Base-by-base conservation (phyloP, 1,140 invertebrate genomes). In the Acromyrmex charruanus region DNA sequence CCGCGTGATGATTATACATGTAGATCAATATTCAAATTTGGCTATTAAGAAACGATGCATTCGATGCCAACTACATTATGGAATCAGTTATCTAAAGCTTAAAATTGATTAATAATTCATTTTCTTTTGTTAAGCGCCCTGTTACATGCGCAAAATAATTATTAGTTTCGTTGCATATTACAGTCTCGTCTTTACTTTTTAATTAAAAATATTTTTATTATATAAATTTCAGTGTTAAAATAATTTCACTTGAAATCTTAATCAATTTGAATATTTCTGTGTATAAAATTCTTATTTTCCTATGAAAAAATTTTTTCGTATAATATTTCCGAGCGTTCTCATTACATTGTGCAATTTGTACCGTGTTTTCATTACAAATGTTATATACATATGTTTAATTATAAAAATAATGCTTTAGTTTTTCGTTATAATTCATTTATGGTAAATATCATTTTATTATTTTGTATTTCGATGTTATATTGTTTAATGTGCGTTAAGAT, bases 21-120 rank as follows among this genome's bases (percentile, higher is more conserved):
- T 71, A 81, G 66, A 71, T 81, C 71, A 71, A 81, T 81, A 81
- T 81, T 81, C 66, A 71, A 71, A 81, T 81, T 71, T 81, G 2
- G 65, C 66, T 71, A 81, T 81, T 28, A 68, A 35, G 14, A 80
- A 25, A 7, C 35, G 10, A 81, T 59, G 53, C 21, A 18, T 59
- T 71, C 55, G 79, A 58, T 81, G 5, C 21, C 31, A 16, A 14
- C 21, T 71, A 51, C 66, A 71, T 71, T 31, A 71, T 28, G 14
- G 5, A 80, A 68, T 9, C 16, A 16, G 21, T 25, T 71, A 71
- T 71, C 14, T 12, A 21, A 7, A 58, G 10, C 35, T 6, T 39
- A 81, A 81, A 51, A 81, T 25, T 44, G 9, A 21, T 71, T 81
- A 81, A 81, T 58, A 21, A 81, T 81, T 58, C 14, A 77, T 85